Conservation (phyloP, 2,797 vertebrate species). For the Pteropus rufus region DNA sequence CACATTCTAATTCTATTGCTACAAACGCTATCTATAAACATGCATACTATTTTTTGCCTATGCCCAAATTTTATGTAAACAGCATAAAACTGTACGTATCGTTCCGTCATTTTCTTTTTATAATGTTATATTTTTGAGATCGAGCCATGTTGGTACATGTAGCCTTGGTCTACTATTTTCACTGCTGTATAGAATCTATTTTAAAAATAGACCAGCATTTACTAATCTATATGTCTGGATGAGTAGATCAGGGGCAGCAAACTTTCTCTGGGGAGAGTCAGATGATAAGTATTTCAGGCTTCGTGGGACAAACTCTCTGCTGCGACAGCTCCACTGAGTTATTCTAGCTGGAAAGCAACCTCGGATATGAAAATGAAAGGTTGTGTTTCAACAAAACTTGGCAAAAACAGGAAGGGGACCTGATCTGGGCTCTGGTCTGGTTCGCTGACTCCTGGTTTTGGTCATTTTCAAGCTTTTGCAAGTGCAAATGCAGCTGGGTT, state of each 20-base stretch:
- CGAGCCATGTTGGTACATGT: background rate
- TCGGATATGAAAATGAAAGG: background rate
- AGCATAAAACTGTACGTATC: background rate
- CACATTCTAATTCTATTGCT: background rate
- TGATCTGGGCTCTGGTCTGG: too few relatives aligned
- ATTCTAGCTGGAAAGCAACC: fast-evolving
- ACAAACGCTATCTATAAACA: background rate
- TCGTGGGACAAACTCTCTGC: background rate
- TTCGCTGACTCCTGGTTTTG: too few relatives aligned
- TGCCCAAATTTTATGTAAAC: background rate
- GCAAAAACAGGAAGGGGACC: background rate
- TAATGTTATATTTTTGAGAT: background rate
- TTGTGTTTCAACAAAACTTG: background rate
- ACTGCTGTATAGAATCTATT: background rate
- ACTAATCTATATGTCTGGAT: background rate
- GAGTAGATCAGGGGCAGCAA: background rate
- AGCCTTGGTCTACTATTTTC: background rate
- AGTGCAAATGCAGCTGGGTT: too few relatives aligned
- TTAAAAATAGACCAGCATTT: background rate
- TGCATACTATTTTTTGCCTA: too few relatives aligned
- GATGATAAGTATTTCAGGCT: background rate
- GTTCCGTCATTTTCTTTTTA: background rate
- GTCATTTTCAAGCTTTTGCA: too few relatives aligned
- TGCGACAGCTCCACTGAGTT: background rate
- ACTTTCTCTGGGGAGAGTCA: background rate